phyloP scores from a whole-genome alignment of 2,797 vertebrate species.

The Atherinosoma microstoma region DNA sequence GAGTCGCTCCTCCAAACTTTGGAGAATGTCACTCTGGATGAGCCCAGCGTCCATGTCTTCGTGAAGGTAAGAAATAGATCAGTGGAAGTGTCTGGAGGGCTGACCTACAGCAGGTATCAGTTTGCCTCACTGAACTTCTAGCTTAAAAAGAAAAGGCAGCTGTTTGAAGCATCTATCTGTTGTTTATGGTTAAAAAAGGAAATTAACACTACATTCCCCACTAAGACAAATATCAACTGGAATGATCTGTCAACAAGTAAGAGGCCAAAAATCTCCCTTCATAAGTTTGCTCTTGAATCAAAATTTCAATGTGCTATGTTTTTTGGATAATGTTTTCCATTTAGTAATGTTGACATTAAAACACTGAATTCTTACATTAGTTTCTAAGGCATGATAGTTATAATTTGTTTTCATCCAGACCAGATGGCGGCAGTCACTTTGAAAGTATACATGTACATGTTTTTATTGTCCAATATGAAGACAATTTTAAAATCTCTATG shows the following conservation, averaged over 20 bases:
- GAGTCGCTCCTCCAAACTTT: slow-evolving; percentile 69
- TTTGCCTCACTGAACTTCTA: background rate
- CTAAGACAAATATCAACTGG: background rate
- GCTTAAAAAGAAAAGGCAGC: no score
- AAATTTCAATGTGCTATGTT: background rate
- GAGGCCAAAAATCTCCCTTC: background rate
- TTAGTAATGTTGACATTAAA: background rate
- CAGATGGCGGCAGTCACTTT: no score
- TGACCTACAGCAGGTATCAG: background rate
- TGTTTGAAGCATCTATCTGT: no score
- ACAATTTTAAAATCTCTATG: background rate
- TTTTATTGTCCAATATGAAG: background rate
- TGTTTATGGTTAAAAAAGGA: no score
- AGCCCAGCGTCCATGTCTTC: slow-evolving; percentile 78
- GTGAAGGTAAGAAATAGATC: slow-evolving; percentile 76
- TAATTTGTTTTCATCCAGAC: no score
- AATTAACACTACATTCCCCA: background rate
- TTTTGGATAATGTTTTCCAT: background rate
- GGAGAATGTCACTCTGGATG: slow-evolving; percentile 52
- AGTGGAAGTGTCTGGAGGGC: background rate
- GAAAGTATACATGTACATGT: background rate
- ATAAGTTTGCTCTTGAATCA: background rate
- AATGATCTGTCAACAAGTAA: background rate
- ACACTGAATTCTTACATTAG: background rate
- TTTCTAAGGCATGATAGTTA: background rate